phyloP scores from a whole-genome alignment of 2,113 vertebrate species.

The Xyliphius kryptos region DNA sequence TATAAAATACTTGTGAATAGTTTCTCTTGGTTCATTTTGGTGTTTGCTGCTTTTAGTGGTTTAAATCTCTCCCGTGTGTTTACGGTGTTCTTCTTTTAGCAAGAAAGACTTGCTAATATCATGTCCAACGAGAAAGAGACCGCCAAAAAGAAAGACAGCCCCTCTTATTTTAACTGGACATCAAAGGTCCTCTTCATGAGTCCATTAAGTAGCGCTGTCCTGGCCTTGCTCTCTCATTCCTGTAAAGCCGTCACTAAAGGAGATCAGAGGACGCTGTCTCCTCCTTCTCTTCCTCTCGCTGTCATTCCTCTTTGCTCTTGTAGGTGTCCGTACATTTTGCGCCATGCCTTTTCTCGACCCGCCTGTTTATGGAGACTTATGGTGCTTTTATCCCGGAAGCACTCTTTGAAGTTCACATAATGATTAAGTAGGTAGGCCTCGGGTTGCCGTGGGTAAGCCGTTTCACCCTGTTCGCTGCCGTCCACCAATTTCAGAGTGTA shows the following conservation, averaged over 20 bases:
- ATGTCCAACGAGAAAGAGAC: too few relatives aligned
- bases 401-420: constrained; percentile 55
- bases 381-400: constrained; percentile 46
- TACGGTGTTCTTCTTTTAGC: too few relatives aligned
- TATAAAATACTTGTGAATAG: too few relatives aligned
- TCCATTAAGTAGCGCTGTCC: constrained; percentile 46
- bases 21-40: too few relatives aligned
- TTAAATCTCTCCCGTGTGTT: too few relatives aligned
- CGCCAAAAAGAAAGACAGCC: too few relatives aligned
- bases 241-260: constrained; percentile 48
- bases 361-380: constrained; percentile 29
- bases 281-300: constrained; percentile 27
- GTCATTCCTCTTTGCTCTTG: constrained; percentile 44
- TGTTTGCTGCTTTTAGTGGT: too few relatives aligned
- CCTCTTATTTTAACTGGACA: too few relatives aligned
- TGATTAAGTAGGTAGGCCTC: constrained; percentile 51
- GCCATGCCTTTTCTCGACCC: constrained; percentile 30
- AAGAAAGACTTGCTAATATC: too few relatives aligned
- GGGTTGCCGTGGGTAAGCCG: not conserved
- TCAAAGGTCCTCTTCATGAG: constrained; percentile 52
- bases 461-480: constrained; percentile 12
- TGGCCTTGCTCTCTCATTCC: constrained; percentile 38
- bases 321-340: constrained; percentile 19
- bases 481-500: constrained; percentile 16
- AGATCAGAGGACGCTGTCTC: constrained; percentile 35